Evolutionary conservation across 30 jellyfish, hydroid and myxozoan genomes (phyloP).

Genomic region (Hydractinia echinata): DNA sequence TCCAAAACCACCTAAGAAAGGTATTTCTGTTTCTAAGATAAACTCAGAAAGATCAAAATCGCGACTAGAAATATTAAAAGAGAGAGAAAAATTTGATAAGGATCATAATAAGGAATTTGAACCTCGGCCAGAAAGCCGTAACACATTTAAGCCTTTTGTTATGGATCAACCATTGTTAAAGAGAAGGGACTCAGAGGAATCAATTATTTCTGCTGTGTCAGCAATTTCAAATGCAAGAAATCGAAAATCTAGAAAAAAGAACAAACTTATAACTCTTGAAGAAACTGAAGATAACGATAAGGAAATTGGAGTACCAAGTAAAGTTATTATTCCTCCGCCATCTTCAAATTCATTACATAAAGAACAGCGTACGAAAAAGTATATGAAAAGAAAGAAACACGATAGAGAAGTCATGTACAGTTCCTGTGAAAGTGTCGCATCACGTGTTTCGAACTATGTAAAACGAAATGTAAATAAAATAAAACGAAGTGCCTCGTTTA

Average conservation of each 20-base stretch:
- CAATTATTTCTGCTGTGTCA: constrained; percentile 49
- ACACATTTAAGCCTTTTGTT: neutral
- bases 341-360: neutral
- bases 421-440: constrained; percentile 13
- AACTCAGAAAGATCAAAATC: constrained; percentile 20
- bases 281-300: constrained; percentile 2
- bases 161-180: constrained; percentile 23
- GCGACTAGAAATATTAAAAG: constrained; percentile 8
- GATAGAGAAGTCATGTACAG: constrained; percentile 9
- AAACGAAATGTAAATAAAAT: neutral
- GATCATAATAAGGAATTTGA: neutral
- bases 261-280: neutral
- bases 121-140: neutral
- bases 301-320: neutral
- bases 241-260: constrained; percentile 25
- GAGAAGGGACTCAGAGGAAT: constrained; percentile 47
- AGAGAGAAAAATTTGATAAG: neutral
- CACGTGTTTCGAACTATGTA: constrained; percentile 1
- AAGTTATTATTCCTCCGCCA: too few species aligned
- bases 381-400: constrained; percentile 9
- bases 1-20: neutral
- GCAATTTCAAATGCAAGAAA: constrained; percentile 46
- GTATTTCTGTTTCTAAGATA: constrained; percentile 16
- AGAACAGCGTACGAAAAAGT: neutral
- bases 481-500: neutral